Evolutionary conservation across 2,888 invertebrate species (phyloP), one percentile per base, ranked within the genome.

Genomic region (Saturnia japonica): DNA sequence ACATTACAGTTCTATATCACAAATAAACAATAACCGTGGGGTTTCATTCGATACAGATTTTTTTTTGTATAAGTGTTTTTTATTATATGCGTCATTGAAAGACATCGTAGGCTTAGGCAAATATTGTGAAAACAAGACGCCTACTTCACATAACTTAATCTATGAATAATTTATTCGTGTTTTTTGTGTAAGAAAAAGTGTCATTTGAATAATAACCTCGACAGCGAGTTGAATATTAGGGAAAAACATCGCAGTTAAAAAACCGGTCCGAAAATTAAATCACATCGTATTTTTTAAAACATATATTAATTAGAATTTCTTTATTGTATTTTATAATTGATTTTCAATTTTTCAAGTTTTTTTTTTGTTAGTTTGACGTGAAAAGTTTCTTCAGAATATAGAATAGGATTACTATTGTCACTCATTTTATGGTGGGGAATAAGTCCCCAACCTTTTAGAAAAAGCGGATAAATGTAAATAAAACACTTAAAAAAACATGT

Each of bases 111-210:
- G 9, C 34, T 34, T 68, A 51, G 54, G 68, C 54, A 51, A 54
- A 54, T 47, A 68, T 45, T 54, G 54, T 64, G 22, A 54, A 47
- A 40, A 47, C 34, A 11, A 11, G 28, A 40, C 54, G 54, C 54
- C 43, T 54, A 19, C 64, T 64, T 40, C 47, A 68, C 14, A 6
- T 47, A 54, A 40, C 19, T 68, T 68, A 34, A 8, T 40, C 28
- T 51, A 51, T 68, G 51, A 54, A 68, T 40, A 64, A 64, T 64
- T 19, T 64, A 68, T 68, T 16, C 54, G n/a, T 71, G 62, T 68
- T 68, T 71, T 74, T 72, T 75, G 74, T 68, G 51, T 70, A 71
- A 74, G 75, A 78, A 77, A 77, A 78, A 74, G 76, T 75, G 71
- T 77, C 68, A 68, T 77, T 76, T 74, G 69, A 73, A 74, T 73